Evolutionary conservation across 2,797 vertebrate species (phyloP).

Genomic region (Molossus molossus): DNA sequence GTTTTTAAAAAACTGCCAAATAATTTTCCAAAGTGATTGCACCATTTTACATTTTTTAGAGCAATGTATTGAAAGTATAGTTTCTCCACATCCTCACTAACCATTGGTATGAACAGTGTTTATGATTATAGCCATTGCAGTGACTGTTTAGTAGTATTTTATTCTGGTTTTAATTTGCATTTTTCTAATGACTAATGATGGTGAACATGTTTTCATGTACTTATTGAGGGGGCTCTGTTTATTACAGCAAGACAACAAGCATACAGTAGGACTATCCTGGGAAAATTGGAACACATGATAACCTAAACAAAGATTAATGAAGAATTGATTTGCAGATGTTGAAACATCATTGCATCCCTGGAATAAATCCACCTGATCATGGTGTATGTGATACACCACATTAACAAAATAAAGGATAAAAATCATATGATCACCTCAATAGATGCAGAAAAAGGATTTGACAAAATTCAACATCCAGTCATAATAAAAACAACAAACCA

Average conservation of each 20-base stretch:
- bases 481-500: background rate
- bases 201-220: background rate
- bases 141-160: background rate
- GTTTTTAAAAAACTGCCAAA: background rate
- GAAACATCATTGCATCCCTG: no score
- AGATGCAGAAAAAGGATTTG: background rate
- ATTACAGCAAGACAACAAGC: background rate
- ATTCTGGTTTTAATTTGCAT: background rate
- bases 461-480: background rate
- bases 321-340: background rate
- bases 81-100: background rate
- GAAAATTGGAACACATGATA: background rate
- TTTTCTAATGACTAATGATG: background rate
- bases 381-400: background rate
- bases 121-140: background rate
- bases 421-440: no score
- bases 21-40: background rate
- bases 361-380: background rate
- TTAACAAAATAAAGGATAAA: background rate
- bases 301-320: background rate
- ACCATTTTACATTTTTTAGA: background rate
- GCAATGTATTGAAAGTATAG: background rate
- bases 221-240: background rate
- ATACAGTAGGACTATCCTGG: background rate
- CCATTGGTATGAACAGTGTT: background rate